Conservation (phyloP, 2,888 invertebrate species). For the Catotricha subobsoleta region DNA sequence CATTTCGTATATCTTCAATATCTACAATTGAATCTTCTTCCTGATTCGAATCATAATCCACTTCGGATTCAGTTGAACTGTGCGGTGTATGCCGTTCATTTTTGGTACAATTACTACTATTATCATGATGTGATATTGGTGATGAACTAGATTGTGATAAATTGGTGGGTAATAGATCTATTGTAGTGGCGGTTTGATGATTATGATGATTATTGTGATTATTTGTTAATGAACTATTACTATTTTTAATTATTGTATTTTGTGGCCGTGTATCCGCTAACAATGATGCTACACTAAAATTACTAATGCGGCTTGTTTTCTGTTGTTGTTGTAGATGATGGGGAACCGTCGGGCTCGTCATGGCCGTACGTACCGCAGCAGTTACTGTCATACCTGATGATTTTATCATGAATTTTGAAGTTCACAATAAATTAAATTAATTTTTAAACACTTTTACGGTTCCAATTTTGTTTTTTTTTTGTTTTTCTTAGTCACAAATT, state of each 20-base stretch:
- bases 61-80: constrained; percentile 26
- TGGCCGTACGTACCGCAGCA: constrained; percentile 38
- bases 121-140: constrained; percentile 7
- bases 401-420: constrained; percentile 24
- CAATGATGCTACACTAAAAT: constrained; percentile 75
- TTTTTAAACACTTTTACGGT: not conserved
- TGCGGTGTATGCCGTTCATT: constrained; percentile 28
- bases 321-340: constrained; percentile 24
- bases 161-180: constrained; percentile 4
- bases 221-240: constrained; percentile 31
- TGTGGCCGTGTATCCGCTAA: constrained; percentile 62
- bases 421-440: not conserved
- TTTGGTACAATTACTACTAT: constrained; percentile 14
- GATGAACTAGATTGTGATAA: constrained; percentile 7
- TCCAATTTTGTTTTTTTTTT: not conserved
- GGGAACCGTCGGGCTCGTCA: constrained; percentile 41
- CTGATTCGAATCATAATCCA: constrained; percentile 28
- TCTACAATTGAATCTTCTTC: constrained; percentile 51
- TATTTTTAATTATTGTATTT: constrained; percentile 19
- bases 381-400: constrained; percentile 38
- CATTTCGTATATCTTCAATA: constrained; percentile 56
- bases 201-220: constrained; percentile 25
- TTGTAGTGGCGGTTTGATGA: not conserved
- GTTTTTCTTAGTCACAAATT: no score
- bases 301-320: constrained; percentile 49